Percentiles rank a stretch among this genome's conserved stretches.
These are phyloP conservation scores for Chymomyza amoena DNA, from an alignment of 2,888 invertebrate genomes.

Conservation along the genomic window DNA sequence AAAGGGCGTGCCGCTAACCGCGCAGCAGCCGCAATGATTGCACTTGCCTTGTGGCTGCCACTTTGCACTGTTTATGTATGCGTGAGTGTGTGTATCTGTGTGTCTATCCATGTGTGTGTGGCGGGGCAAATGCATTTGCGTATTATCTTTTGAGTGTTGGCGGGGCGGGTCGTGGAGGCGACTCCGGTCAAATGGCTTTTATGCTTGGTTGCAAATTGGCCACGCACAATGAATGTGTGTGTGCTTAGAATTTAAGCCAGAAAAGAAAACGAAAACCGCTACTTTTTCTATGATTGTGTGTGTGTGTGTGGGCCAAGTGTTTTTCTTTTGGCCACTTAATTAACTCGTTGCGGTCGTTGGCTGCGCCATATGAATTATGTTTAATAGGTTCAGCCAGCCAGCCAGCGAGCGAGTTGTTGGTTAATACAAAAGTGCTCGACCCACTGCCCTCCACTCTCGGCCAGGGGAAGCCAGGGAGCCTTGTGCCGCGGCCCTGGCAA, in stretches of 20 bases:
- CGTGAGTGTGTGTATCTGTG: background rate
- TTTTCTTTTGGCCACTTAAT: slow-evolving; percentile 40
- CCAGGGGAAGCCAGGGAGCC: background rate
- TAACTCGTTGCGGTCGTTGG: slow-evolving; percentile 47
- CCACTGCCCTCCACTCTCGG: background rate
- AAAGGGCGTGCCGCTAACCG: slow-evolving; percentile 24
- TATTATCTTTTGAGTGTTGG: background rate
- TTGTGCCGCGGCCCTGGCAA: slow-evolving; percentile 7
- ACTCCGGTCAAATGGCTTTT: background rate
- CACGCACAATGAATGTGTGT: background rate
- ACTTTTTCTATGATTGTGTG: background rate
- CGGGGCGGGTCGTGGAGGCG: too few relatives aligned
- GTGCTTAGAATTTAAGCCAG: background rate
- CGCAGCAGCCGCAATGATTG: slow-evolving; percentile 50
- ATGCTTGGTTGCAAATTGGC: background rate
- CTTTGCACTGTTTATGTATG: background rate
- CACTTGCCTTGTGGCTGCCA: slow-evolving; percentile 31
- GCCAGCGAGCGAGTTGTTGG: slow-evolving; percentile 2
- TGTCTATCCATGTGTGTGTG: background rate
- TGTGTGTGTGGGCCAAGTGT: background rate
- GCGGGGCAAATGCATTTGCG: background rate
- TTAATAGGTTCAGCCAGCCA: slow-evolving; percentile 51
- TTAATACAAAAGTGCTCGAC: too few relatives aligned
- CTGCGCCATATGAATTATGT: slow-evolving; percentile 48
- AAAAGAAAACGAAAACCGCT: background rate